Evolutionary conservation across 2,888 invertebrate species (phyloP).

Genomic region (Eupelmus urozonus): DNA sequence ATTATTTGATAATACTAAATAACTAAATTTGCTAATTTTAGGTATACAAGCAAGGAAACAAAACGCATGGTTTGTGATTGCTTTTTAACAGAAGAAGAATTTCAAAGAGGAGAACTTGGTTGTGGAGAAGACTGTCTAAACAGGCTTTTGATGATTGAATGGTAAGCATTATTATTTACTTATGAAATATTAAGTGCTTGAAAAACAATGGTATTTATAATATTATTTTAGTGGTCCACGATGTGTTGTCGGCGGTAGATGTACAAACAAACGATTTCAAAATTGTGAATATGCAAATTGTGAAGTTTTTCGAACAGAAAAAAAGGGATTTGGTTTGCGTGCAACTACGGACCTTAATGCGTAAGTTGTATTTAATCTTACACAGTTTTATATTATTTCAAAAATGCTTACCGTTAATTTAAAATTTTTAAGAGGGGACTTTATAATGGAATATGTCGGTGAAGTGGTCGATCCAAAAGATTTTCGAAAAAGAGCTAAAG

Average conservation of each 20-base stretch:
- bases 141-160: constrained; percentile 98
- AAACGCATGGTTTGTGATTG: constrained; percentile 98
- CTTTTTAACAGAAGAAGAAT: constrained; percentile 92
- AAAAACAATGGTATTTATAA: background rate
- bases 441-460: constrained; percentile 99
- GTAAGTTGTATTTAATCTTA: constrained; percentile 79
- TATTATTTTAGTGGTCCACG: constrained; percentile 85
- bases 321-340: constrained; percentile 96
- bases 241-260: constrained; percentile 92
- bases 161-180: constrained; percentile 80
- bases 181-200: background rate
- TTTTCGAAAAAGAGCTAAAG: constrained; percentile 91
- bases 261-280: constrained; percentile 97
- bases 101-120: constrained; percentile 88
- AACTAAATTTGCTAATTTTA: constrained; percentile 62
- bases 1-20: background rate
- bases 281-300: constrained; percentile 90
- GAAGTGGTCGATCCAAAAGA: constrained; percentile 95
- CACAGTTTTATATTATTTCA: constrained; percentile 19
- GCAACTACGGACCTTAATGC: constrained; percentile 84
- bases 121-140: constrained; percentile 98
- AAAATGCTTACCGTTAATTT: constrained; percentile 35
- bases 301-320: constrained; percentile 93
- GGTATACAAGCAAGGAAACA: constrained; percentile 91
- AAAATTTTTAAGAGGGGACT: constrained; percentile 85